Percentiles rank a stretch among this genome's conserved stretches.
These are phyloP conservation scores for Lacanobia oleracea DNA, from an alignment of 2,888 invertebrate genomes.

Conservation along the genomic window DNA sequence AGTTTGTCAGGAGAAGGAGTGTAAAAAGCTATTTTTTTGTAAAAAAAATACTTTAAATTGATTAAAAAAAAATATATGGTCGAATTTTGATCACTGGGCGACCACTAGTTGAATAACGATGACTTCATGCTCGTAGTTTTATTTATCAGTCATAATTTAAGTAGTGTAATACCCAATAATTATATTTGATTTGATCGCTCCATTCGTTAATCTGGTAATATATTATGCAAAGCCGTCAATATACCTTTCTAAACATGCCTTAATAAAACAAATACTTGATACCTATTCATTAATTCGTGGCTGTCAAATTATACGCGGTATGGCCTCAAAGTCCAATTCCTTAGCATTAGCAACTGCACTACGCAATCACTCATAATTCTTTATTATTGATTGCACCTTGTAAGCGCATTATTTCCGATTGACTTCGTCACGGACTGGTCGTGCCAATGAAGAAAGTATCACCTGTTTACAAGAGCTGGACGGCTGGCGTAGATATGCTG, in stretches of 20 bases:
- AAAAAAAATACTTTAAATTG: too few species aligned
- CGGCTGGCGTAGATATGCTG: conserved; percentile 15
- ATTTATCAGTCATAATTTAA: neutral
- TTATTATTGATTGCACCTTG: conserved; percentile 46
- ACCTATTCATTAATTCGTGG: conserved; percentile 49
- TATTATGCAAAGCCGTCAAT: conserved; percentile 38
- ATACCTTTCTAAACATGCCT: conserved; percentile 37
- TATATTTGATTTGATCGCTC: conserved; percentile 33
- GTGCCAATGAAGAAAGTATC: conserved; percentile 74
- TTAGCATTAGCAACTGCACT: conserved; percentile 49
- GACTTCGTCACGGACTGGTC: conserved; percentile 66
- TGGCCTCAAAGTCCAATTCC: conserved; percentile 53
- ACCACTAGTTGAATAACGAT: neutral
- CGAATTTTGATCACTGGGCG: too few species aligned
- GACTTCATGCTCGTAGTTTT: too few species aligned
- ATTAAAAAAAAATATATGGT: too few species aligned
- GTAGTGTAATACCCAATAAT: conserved; percentile 5
- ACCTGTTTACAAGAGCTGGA: conserved; percentile 50
- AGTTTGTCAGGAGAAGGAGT: too few species aligned
- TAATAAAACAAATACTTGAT: conserved; percentile 45
- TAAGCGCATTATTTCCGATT: conserved; percentile 58
- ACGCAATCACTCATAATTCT: conserved; percentile 57
- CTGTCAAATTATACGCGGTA: conserved; percentile 56
- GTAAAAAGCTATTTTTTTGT: too few species aligned
- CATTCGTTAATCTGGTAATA: conserved; percentile 33